Conservation (phyloP, 2,888 invertebrate genomes). For the Patella ulyssiponensis region DNA sequence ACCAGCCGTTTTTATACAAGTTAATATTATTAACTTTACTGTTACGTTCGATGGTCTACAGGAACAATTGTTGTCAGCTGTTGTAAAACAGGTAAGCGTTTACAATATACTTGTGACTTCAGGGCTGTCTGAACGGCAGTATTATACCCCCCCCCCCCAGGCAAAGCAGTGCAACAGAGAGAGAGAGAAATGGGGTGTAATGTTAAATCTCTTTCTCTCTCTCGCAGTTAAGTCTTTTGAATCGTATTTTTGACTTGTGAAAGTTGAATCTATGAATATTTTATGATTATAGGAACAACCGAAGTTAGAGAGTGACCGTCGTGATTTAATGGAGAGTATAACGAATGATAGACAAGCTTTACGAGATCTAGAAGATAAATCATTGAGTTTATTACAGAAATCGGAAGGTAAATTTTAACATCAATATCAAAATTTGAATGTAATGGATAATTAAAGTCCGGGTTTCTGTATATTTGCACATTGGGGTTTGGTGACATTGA, state of each 20-base stretch:
- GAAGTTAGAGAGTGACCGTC: conserved; percentile 64
- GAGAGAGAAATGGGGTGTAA: too few relatives aligned
- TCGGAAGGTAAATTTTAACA: conserved; percentile 58
- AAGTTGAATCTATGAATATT: background rate
- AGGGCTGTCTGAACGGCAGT: too few relatives aligned
- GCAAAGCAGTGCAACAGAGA: too few relatives aligned
- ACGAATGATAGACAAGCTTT: conserved; percentile 65
- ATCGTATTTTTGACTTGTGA: background rate
- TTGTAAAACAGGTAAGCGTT: conserved; percentile 68
- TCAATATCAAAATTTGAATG: too few relatives aligned
- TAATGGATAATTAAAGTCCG: too few relatives aligned
- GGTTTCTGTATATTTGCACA: too few relatives aligned
- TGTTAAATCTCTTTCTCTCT: too few relatives aligned
- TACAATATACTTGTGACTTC: too few relatives aligned
- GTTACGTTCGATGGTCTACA: conserved; percentile 71
- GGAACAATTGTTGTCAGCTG: conserved; percentile 71
- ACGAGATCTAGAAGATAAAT: conserved; percentile 69
- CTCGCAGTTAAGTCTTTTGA: too few relatives aligned
- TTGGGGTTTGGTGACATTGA: too few relatives aligned
- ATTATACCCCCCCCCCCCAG: too few relatives aligned
- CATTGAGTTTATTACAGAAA: conserved; percentile 69
- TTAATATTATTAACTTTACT: conserved; percentile 72
- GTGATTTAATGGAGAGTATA: conserved; percentile 65
- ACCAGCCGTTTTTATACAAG: conserved; percentile 70
- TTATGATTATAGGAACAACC: conserved; percentile 62